These are phyloP conservation scores for Tiliqua scincoides DNA, from an alignment of 2,113 vertebrate species.

Conservation along the genomic window DNA sequence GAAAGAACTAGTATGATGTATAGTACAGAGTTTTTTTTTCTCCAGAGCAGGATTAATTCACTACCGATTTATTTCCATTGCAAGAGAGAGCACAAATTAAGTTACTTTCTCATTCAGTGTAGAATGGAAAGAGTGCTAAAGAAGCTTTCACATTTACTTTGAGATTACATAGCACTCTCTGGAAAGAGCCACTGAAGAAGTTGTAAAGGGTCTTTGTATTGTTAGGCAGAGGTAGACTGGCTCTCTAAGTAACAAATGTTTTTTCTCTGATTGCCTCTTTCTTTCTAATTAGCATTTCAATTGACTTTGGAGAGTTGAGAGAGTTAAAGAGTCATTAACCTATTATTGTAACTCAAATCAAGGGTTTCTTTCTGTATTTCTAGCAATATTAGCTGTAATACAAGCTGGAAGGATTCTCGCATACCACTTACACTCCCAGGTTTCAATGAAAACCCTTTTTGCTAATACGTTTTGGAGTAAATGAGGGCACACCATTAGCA, in stretches of 20 bases:
- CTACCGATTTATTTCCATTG: constrained; percentile 28
- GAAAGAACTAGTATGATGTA: constrained; percentile 45
- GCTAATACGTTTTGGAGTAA: neutral
- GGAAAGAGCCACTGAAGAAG: constrained; percentile 50
- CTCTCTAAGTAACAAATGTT: constrained; percentile 14
- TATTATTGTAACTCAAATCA: constrained; percentile 24
- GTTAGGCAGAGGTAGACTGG: constrained; percentile 52
- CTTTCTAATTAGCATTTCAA: constrained; percentile 56
- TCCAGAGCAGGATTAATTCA: constrained; percentile 50
- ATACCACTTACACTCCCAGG: constrained; percentile 39
- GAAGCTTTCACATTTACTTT: constrained; percentile 61
- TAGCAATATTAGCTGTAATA: constrained; percentile 41
- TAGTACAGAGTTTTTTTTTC: constrained; percentile 52
- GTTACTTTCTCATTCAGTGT: constrained; percentile 49
- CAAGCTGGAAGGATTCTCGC: constrained; percentile 25
- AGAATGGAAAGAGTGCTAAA: constrained; percentile 56
- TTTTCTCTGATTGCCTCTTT: constrained; percentile 58
- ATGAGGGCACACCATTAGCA: neutral
- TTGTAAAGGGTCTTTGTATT: constrained; percentile 57
- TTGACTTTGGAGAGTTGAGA: constrained; percentile 20
- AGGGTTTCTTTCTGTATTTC: constrained; percentile 45
- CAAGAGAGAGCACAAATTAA: constrained; percentile 51
- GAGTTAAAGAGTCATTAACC: constrained; percentile 38
- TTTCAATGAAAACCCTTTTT: constrained; percentile 23
- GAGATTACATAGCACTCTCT: constrained; percentile 55